Evolutionary conservation across 2,113 vertebrate genomes (phyloP), one percentile per base, ranked within the genome.

Genomic region (Talpa occidentalis): DNA sequence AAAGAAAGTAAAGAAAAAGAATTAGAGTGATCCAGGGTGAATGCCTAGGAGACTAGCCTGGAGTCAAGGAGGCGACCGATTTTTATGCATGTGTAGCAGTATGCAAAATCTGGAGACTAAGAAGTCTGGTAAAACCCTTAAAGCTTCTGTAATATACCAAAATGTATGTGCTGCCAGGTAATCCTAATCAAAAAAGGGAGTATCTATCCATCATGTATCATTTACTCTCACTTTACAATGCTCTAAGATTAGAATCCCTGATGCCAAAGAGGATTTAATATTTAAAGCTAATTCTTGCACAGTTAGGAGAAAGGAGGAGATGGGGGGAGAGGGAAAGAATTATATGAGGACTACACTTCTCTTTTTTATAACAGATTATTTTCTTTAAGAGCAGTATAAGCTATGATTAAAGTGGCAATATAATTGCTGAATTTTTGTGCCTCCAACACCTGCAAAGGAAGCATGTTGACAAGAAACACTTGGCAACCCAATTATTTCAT

Each of bases 401-500:
- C 85, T 91, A 54, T 93, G 74, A 91, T 93, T 87, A 92, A 90
- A 86, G 77, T 96, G 80, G 72, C 80, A 91, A 89, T 93, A 72
- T 92, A 95, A 96, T 83, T 94, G 91, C 59, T 49, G 54, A 92
- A 87, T 80, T 90, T 86, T 74, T 92, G 76, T 69, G 64, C 56
- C 84, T 93, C 79, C 35, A 69, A 66, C 86, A 96, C 92, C 88
- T 95, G 90, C 60, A 62, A 93, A 95, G 30, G 69, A 93, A 84
- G 79, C 60, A 77, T 1, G 4, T 74, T 81, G 64, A 90, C 87
- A 85, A 94, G 49, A 96, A 91, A 76, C 49, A 47, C 94, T 97
- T 93, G 10, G 96, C 97, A 94, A 97, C 90, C 96, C 98, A 98
- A 98, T 97, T 83, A 96, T 91, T 92, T 85, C 84, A 70, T 12